Conservation (phyloP, 2,113 vertebrate species). For the Oryzias melastigma region DNA sequence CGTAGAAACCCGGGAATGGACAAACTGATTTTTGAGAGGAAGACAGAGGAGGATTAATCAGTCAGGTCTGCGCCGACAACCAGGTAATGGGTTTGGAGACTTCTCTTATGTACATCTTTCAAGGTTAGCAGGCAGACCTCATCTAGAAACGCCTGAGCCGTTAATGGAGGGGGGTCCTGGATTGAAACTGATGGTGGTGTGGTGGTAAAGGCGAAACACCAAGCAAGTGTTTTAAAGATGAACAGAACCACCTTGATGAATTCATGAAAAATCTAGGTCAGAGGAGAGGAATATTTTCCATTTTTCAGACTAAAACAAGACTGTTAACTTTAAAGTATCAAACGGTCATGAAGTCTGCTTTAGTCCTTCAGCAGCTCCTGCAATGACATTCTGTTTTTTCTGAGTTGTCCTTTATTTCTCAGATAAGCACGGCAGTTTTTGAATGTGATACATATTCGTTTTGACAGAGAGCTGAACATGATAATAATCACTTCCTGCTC, state of each 20-base stretch:
- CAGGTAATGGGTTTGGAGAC: conserved; percentile 53
- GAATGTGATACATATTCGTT: conserved; percentile 8
- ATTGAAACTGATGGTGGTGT: conserved; percentile 3
- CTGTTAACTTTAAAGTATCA: not conserved
- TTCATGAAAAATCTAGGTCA: too few relatives aligned
- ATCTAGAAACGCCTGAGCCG: conserved; percentile 12
- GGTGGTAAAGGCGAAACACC: not conserved
- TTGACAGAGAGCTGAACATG: conserved; percentile 15
- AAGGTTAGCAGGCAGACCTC: conserved; percentile 24
- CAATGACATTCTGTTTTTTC: not conserved
- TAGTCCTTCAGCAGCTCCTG: not conserved
- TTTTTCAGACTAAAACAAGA: too few relatives aligned
- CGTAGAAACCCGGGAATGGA: conserved; percentile 58
- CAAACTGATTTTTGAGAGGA: conserved; percentile 19
- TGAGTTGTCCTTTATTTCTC: not conserved
- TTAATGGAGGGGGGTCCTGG: conserved; percentile 18
- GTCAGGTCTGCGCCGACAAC: conserved; percentile 39
- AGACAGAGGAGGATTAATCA: conserved; percentile 43
- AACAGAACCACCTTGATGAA: too few relatives aligned
- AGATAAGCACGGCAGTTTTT: conserved; percentile 4
- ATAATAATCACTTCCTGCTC: conserved; percentile 7
- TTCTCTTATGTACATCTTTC: conserved; percentile 20
- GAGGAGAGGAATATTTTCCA: too few relatives aligned
- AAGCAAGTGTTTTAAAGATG: too few relatives aligned
- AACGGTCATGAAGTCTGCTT: not conserved